Percentiles rank a stretch among this genome's conserved stretches.
Evolutionary conservation across 2,888 invertebrate genomes (phyloP).

Genomic region (Sycophila texana): DNA sequence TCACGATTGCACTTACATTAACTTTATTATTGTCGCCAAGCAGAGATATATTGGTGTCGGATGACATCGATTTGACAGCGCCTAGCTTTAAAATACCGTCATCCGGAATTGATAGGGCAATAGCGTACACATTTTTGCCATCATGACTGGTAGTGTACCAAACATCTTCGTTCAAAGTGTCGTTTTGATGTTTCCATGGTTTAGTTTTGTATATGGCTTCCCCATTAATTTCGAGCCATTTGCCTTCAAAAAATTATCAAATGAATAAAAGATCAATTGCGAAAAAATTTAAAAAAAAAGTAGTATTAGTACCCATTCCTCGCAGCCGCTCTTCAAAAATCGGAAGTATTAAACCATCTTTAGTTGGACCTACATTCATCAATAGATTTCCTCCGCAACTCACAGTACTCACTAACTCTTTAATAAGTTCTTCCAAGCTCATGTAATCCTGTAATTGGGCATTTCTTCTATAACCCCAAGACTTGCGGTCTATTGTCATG

Average conservation of each 20-base stretch:
- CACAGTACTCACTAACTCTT: conserved; percentile 84
- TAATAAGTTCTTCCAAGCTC: conserved; percentile 82
- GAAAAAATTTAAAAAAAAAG: too few relatives aligned
- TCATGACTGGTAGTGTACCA: conserved; percentile 82
- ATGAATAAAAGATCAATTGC: not conserved
- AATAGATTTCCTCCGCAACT: conserved; percentile 91
- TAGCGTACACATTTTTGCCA: conserved; percentile 79
- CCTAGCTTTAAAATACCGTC: conserved; percentile 25
- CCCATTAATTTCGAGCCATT: conserved; percentile 89
- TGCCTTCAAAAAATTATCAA: conserved; percentile 61
- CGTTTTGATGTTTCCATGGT: conserved; percentile 91
- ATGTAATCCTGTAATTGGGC: conserved; percentile 82
- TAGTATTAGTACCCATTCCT: conserved; percentile 39
- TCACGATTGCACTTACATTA: conserved; percentile 56
- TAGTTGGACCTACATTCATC: conserved; percentile 93
- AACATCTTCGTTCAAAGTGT: conserved; percentile 81
- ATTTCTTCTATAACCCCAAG: conserved; percentile 91
- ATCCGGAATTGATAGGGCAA: conserved; percentile 84
- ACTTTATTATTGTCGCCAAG: conserved; percentile 76
- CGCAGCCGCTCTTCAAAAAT: conserved; percentile 87
- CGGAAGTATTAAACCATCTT: conserved; percentile 89
- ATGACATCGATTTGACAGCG: not conserved
- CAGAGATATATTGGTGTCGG: conserved; percentile 71
- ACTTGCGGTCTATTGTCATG: conserved; percentile 90
- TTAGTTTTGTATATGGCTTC: conserved; percentile 88